phyloP scores from a whole-genome alignment of 2,797 vertebrate genomes.

The Acomys russatus region DNA sequence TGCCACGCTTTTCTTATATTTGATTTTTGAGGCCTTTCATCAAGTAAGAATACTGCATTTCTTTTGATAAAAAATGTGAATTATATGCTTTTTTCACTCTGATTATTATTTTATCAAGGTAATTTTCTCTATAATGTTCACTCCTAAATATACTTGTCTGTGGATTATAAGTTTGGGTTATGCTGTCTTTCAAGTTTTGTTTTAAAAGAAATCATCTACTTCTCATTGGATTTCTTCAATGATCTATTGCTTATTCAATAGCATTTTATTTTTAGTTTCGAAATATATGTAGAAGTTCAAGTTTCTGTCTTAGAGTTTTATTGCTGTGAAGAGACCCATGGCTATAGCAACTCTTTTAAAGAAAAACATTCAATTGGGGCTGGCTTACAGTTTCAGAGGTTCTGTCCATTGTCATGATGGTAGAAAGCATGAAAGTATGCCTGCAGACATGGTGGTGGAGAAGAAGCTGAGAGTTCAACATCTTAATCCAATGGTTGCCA shows the following conservation, averaged over 20 bases:
- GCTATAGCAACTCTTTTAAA: too few species aligned
- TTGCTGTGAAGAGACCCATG: too few species aligned
- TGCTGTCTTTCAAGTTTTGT: not conserved
- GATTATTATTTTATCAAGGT: not conserved
- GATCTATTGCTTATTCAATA: not conserved
- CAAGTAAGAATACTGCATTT: not conserved
- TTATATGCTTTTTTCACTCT: not conserved
- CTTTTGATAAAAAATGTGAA: not conserved
- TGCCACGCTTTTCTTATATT: not conserved
- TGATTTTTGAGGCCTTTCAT: not conserved
- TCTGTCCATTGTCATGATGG: too few species aligned
- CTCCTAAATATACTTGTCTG: not conserved
- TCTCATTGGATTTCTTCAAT: not conserved
- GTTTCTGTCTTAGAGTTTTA: not conserved
- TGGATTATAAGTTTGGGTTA: not conserved
- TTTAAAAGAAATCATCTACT: not conserved
- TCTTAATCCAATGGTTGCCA: too few species aligned
- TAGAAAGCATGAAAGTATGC: too few species aligned
- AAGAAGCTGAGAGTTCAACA: too few species aligned
- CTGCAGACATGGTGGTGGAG: too few species aligned
- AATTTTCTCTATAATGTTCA: not conserved
- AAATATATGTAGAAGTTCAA: not conserved
- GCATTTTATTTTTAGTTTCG: not conserved
- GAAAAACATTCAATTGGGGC: too few species aligned
- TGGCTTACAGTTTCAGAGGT: too few species aligned